These are phyloP conservation scores for Takifugu bimaculatus DNA, from an alignment of 2,113 vertebrate species.

Conservation along the genomic window DNA sequence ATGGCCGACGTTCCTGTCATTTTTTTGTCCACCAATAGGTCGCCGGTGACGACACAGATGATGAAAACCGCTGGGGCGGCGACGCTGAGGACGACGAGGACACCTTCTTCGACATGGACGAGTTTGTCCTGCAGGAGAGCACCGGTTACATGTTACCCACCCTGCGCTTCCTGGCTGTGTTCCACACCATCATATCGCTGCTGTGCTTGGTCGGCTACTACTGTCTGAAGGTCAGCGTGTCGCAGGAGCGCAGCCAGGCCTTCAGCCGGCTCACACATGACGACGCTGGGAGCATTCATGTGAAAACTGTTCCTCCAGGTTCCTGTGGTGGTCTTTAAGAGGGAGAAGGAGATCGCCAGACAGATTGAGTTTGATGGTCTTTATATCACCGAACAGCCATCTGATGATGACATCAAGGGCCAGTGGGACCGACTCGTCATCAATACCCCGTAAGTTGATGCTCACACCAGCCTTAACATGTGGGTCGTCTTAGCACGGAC, in stretches of 20 bases:
- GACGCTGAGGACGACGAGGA: constrained; percentile 77
- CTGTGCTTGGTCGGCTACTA: constrained; percentile 94
- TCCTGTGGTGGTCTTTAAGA: constrained; percentile 94
- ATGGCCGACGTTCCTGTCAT: not conserved
- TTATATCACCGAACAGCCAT: constrained; percentile 96
- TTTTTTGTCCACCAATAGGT: constrained; percentile 73
- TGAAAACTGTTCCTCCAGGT: constrained; percentile 73
- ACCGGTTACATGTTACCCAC: constrained; percentile 94
- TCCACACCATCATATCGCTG: constrained; percentile 92
- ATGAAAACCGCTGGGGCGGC: constrained; percentile 77
- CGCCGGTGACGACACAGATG: constrained; percentile 79
- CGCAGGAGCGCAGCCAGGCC: not conserved
- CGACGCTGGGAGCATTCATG: not conserved
- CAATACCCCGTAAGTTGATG: constrained; percentile 87
- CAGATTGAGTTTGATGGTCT: constrained; percentile 95
- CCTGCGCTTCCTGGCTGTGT: constrained; percentile 84
- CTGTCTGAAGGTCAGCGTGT: constrained; percentile 82
- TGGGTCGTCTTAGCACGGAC: not conserved
- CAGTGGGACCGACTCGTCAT: constrained; percentile 98
- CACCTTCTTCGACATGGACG: constrained; percentile 85
- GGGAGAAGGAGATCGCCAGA: constrained; percentile 96
- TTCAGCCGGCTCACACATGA: no score
- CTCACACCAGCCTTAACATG: not conserved
- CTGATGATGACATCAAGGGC: constrained; percentile 97
- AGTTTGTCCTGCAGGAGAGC: constrained; percentile 94